These are phyloP conservation scores for Triplophysa yarkandensis DNA, from an alignment of 2,797 vertebrate species.

Conservation along the genomic window DNA sequence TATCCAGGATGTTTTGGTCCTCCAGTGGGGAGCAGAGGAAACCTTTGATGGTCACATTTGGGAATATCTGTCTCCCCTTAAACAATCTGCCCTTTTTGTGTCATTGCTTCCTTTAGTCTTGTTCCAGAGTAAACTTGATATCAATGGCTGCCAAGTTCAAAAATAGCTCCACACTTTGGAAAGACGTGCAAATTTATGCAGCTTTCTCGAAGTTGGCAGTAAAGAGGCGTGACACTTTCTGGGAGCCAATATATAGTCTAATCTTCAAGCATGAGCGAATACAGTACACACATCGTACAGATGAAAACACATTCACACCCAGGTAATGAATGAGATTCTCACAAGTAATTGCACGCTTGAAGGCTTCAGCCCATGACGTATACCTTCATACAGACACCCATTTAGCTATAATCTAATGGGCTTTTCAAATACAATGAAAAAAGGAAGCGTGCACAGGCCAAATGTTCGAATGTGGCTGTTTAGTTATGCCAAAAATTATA, in stretches of 20 bases:
- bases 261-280: constrained; percentile 13
- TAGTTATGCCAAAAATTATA: too few species aligned
- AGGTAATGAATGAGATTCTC: background rate
- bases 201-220: constrained; percentile 39
- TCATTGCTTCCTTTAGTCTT: constrained; percentile 15
- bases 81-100: constrained; percentile 23
- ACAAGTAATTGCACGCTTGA: background rate
- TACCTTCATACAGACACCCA: background rate
- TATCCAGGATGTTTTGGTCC: background rate
- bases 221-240: constrained; percentile 43
- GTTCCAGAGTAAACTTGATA: constrained; percentile 39
- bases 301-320: constrained; percentile 1
- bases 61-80: constrained; percentile 19
- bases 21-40: constrained; percentile 2
- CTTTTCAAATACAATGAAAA: background rate
- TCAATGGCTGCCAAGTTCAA: constrained; percentile 38
- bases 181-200: constrained; percentile 49
- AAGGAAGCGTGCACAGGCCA: background rate
- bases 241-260: constrained; percentile 19
- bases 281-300: background rate
- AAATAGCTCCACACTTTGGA: constrained; percentile 41
- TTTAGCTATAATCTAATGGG: background rate
- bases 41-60: constrained; percentile 27
- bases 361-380: background rate
- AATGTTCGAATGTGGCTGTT: too few species aligned